These are phyloP conservation scores for Metallyticus violacea DNA, from an alignment of 2,888 invertebrate genomes.

Conservation along the genomic window DNA sequence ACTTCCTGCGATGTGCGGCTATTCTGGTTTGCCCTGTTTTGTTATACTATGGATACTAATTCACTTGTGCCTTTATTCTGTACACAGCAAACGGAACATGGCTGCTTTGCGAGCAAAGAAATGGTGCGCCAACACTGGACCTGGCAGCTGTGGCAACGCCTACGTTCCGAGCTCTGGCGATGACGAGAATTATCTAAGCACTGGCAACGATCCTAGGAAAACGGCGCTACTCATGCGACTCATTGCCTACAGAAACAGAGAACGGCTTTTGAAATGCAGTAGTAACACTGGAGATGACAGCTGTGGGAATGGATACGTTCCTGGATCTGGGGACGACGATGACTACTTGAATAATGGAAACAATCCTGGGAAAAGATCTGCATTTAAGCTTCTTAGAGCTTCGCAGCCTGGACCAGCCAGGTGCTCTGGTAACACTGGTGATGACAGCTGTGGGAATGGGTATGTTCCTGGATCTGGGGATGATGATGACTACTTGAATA, in stretches of 20 bases:
- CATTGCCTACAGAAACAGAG: background rate
- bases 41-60: background rate
- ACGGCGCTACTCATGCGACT: background rate
- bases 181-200: constrained; percentile 16
- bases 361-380: background rate
- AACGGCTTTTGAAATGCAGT: background rate
- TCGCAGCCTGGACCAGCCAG: background rate
- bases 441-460: constrained; percentile 26
- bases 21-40: background rate
- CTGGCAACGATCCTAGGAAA: constrained; percentile 24
- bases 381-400: too few species aligned
- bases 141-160: constrained; percentile 25
- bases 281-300: constrained; percentile 26
- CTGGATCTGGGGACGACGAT: constrained; percentile 26
- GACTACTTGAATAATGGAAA: constrained; percentile 19
- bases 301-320: constrained; percentile 28
- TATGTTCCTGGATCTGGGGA: constrained; percentile 17
- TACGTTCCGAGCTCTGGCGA: constrained; percentile 14
- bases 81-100: background rate
- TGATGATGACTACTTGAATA: constrained; percentile 17
- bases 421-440: background rate
- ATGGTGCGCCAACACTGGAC: background rate
- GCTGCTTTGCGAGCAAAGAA: background rate
- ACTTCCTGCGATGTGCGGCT: background rate
- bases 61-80: background rate